Conservation (phyloP, 2,113 vertebrate genomes). For the Ameiurus melas region DNA sequence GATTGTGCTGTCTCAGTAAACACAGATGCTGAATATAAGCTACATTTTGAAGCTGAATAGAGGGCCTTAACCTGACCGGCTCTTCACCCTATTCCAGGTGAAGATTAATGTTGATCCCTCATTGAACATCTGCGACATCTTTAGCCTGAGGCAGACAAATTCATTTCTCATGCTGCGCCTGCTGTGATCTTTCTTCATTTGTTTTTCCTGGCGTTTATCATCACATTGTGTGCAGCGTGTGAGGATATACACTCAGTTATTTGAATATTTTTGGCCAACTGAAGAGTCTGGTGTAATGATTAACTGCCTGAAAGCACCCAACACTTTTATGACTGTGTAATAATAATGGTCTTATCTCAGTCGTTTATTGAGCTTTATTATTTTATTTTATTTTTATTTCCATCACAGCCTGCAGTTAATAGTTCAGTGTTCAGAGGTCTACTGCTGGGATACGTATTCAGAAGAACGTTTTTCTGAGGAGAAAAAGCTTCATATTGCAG, state of each 20-base stretch:
- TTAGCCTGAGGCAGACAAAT: constrained; percentile 1
- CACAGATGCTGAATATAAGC: constrained; percentile 17
- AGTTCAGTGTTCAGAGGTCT: constrained; percentile 8
- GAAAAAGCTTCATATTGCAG: neutral
- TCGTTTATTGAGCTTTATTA: neutral
- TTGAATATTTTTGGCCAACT: neutral
- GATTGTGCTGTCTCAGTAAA: constrained; percentile 10
- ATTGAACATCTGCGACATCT: constrained; percentile 18
- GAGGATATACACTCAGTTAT: neutral
- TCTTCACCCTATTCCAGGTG: constrained; percentile 6
- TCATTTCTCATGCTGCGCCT: constrained; percentile 5
- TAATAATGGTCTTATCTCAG: constrained; percentile 26
- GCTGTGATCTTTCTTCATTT: constrained; percentile 4
- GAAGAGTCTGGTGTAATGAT: constrained; percentile 29
- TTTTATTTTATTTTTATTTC: neutral
- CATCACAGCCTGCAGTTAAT: neutral
- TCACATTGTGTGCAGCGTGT: neutral
- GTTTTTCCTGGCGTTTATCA: neutral
- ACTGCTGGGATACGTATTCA: neutral
- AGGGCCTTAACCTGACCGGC: neutral
- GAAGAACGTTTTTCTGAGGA: neutral
- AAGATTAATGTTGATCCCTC: neutral
- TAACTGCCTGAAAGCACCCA: constrained; percentile 39
- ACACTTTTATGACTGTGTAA: constrained; percentile 34
- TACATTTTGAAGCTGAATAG: neutral